Evolutionary conservation across 2,888 invertebrate genomes (phyloP).

Genomic region (Oligia fasciuncula): DNA sequence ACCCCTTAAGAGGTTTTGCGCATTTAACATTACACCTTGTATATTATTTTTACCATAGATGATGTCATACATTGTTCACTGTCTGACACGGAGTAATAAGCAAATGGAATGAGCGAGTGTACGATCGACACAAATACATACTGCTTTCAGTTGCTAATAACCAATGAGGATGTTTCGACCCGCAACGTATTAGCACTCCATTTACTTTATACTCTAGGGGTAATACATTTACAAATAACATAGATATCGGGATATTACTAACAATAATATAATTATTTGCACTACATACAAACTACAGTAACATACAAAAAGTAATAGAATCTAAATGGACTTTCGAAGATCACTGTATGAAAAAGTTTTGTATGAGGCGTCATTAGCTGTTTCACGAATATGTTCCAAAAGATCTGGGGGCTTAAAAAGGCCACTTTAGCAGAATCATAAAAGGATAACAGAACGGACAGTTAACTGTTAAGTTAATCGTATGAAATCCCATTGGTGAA

Average conservation of each 20-base stretch:
- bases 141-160: not conserved
- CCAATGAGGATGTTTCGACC: not conserved
- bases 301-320: constrained; percentile 46
- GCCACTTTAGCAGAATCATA: too few relatives aligned
- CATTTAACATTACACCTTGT: too few relatives aligned
- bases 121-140: not conserved
- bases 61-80: not conserved
- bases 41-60: not conserved
- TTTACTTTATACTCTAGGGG: not conserved
- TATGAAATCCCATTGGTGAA: too few relatives aligned
- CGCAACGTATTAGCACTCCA: not conserved
- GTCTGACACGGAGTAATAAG: not conserved
- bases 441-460: too few relatives aligned
- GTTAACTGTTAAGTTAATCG: too few relatives aligned
- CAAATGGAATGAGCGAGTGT: not conserved
- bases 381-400: not conserved
- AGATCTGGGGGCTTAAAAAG: not conserved
- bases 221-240: not conserved
- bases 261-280: constrained; percentile 31
- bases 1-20: too few relatives aligned
- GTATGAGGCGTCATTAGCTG: not conserved
- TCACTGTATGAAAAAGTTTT: constrained; percentile 39
- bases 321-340: constrained; percentile 31
- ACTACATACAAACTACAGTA: constrained; percentile 48
- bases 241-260: constrained; percentile 51